phyloP scores from a whole-genome alignment of 2,113 vertebrate species.

The Euleptes europaea region DNA sequence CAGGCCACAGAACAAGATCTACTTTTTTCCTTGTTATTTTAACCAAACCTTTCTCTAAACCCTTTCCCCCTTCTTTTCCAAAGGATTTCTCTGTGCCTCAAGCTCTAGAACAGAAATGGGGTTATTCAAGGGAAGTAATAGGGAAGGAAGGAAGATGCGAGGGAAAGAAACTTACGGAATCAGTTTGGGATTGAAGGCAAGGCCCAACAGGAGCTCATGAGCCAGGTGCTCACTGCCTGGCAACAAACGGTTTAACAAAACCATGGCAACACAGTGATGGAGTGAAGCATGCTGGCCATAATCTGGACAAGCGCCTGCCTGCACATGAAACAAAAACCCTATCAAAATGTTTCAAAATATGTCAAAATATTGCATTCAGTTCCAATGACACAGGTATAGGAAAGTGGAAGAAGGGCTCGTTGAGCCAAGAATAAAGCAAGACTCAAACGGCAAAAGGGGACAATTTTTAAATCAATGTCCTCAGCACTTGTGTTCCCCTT shows the following conservation, averaged over 20 bases:
- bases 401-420: background rate
- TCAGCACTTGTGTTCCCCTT: background rate
- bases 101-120: background rate
- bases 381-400: background rate
- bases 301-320: conserved; percentile 77
- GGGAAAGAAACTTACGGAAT: conserved; percentile 84
- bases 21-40: background rate
- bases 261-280: conserved; percentile 85
- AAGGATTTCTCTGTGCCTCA: background rate
- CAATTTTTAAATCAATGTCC: background rate
- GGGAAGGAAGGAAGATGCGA: background rate
- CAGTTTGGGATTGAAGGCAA: conserved; percentile 88
- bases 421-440: background rate
- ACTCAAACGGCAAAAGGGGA: background rate
- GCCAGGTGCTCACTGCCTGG: conserved; percentile 91
- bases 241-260: conserved; percentile 85
- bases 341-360: background rate
- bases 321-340: conserved; percentile 50
- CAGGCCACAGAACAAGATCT: background rate
- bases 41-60: fast-evolving
- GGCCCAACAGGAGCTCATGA: conserved; percentile 81
- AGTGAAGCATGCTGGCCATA: conserved; percentile 76
- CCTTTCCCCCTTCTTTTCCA: background rate
- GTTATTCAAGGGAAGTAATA: background rate
- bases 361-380: background rate